Base-by-base conservation (phyloP, 1,140 invertebrate genomes). In the Sinonovacula constricta region DNA sequence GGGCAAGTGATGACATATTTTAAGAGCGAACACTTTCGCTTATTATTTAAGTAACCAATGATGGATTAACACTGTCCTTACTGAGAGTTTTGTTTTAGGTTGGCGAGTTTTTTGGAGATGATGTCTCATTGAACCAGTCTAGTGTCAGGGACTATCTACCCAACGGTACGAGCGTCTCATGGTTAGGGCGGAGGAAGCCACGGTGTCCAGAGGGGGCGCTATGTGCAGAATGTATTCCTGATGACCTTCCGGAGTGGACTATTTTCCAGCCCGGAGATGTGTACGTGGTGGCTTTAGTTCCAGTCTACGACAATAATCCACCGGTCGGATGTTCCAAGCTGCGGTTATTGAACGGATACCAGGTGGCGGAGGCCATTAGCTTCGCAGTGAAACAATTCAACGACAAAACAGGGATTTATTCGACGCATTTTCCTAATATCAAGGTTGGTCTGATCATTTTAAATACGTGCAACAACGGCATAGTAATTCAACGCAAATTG, bases 361-460 rank as follows among this genome's bases (percentile, higher is more conserved):
- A 45, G 39, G 18, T 45, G 18, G 39, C 39, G 39, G 39, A 45
- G 18, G 39, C 39, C 39, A 45, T 45, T 45, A 45, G 18, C 7
- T 45, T 45, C 18, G 39, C 39, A 7, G 39, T 45, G 7, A 45
- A 7, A 18, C 18, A 7, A 45, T 45, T 45, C 39, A 45, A 45
- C 39, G 18, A 45, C n/a, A n/a, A n/a, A n/a, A n/a, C n/a, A n/a
- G n/a, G n/a, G n/a, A n/a, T n/a, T n/a, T n/a, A n/a, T n/a, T n/a
- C n/a, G n/a, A n/a, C n/a, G n/a, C n/a, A n/a, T n/a, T 72, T 62
- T n/a, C 22, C 57, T 15, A 31, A 31, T 30, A 2, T 63, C n/a
- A 62, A 72, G 28, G 54, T 80, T 28, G 72, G 75, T 30, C 15
- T 78, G 54, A 49, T 76, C 18, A 22, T 76, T 4, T 28, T 76